These are phyloP conservation scores for Heteromormyrus szaboi DNA, from an alignment of 2,797 vertebrate genomes.

Conservation along the genomic window DNA sequence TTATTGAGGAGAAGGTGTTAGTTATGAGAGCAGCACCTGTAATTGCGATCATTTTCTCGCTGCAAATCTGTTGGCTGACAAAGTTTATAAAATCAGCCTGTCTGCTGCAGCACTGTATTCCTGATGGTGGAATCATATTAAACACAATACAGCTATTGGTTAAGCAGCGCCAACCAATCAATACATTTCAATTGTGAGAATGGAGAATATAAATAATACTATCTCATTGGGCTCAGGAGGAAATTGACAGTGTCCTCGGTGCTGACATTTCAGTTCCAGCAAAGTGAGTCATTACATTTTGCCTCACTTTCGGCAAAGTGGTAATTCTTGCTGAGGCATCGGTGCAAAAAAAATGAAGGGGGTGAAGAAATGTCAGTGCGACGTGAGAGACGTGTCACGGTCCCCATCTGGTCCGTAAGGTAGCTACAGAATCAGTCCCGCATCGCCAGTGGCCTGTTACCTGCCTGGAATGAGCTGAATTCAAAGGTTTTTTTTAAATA, in stretches of 20 bases:
- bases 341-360: neutral
- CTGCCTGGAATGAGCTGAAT: neutral
- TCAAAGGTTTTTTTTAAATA: neutral
- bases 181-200: neutral
- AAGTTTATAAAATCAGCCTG: neutral
- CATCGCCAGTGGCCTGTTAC: neutral
- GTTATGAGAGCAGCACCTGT: neutral
- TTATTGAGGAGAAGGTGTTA: neutral
- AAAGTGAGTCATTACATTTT: neutral
- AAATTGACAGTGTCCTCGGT: neutral
- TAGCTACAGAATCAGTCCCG: neutral
- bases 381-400: neutral
- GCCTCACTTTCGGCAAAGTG: neutral
- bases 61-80: neutral
- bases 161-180: neutral
- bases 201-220: neutral
- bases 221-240: neutral
- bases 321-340: neutral
- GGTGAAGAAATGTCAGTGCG: neutral
- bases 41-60: neutral
- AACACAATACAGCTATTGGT: neutral
- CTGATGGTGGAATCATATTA: neutral
- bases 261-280: neutral
- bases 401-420: neutral
- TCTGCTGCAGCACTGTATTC: neutral